Evolutionary conservation across 2,797 vertebrate species (phyloP).

Genomic region (Pelobates cultripes): DNA sequence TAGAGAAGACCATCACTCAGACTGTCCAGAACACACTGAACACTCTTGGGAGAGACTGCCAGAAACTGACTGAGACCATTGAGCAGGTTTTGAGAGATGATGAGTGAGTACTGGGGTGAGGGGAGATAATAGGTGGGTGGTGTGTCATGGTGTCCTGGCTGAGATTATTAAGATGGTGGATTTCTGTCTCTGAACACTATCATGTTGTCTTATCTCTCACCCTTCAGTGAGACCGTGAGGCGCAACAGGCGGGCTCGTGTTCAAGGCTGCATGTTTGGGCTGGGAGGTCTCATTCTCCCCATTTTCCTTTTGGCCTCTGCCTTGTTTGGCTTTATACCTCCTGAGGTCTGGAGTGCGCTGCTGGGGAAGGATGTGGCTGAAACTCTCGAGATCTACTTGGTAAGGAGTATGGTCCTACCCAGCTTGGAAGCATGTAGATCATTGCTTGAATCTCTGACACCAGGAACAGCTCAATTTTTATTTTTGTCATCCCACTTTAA

Average conservation of each 20-base stretch:
- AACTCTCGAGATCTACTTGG: slow-evolving; percentile 74
- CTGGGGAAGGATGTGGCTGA: slow-evolving; percentile 72
- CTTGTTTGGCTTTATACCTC: slow-evolving; percentile 72
- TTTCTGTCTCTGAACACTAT: not conserved
- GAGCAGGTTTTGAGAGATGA: slow-evolving; percentile 67
- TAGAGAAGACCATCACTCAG: slow-evolving; percentile 86
- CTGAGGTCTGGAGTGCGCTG: slow-evolving; percentile 67
- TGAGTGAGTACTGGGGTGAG: slow-evolving; percentile 60
- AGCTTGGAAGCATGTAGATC: not conserved
- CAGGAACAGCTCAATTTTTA: too few species aligned
- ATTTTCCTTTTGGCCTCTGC: slow-evolving; percentile 73
- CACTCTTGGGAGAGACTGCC: slow-evolving; percentile 82
- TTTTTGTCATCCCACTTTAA: too few species aligned
- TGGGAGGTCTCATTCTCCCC: slow-evolving; percentile 77
- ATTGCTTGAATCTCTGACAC: too few species aligned
- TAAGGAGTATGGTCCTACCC: slow-evolving; percentile 41
- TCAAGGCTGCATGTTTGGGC: slow-evolving; percentile 75
- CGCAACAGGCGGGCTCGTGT: slow-evolving; percentile 74
- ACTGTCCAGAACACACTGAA: slow-evolving; percentile 85
- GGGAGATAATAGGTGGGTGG: too few species aligned
- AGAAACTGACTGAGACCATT: slow-evolving; percentile 76
- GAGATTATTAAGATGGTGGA: not conserved
- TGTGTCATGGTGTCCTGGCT: not conserved
- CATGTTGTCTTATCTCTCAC: not conserved
- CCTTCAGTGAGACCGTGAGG: slow-evolving; percentile 28